These are phyloP conservation scores for Sorex araneus DNA, from an alignment of 2,113 vertebrate species.

Conservation along the genomic window DNA sequence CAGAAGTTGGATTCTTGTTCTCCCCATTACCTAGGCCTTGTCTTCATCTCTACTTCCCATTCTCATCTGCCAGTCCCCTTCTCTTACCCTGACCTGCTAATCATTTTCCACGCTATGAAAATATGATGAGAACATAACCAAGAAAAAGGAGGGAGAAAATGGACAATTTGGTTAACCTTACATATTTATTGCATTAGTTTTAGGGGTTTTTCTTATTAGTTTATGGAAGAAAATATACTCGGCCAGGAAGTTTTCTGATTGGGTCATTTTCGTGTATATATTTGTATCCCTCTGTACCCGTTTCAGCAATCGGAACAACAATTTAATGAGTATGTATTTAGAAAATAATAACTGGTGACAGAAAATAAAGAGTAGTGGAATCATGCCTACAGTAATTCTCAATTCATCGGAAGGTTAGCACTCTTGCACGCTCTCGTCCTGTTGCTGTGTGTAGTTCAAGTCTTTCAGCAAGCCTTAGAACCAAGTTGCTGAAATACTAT, in stretches of 20 bases:
- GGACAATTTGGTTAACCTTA: not conserved
- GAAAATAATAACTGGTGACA: not conserved
- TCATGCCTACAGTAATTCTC: not conserved
- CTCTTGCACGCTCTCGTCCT: not conserved
- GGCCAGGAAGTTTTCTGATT: not conserved
- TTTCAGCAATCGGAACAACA: not conserved
- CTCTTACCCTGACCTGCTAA: not conserved
- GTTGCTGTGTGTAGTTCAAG: not conserved
- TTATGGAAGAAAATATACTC: not conserved
- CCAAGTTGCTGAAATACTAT: not conserved
- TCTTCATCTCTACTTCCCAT: not conserved
- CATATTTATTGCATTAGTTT: not conserved
- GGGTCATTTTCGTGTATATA: not conserved
- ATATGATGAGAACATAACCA: not conserved
- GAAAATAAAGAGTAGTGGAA: not conserved
- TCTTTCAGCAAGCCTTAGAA: not conserved
- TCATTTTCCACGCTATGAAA: not conserved
- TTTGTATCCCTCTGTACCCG: not conserved
- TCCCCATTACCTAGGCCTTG: not conserved
- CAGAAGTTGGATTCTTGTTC: too few relatives aligned
- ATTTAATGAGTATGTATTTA: slow-evolving; percentile 18
- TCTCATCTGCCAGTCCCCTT: not conserved
- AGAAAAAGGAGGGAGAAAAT: not conserved
- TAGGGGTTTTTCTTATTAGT: not conserved
- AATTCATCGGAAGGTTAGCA: not conserved